These are phyloP conservation scores for Lamellibrachia luymesi DNA, from an alignment of 1,140 invertebrate species.

Conservation along the genomic window DNA sequence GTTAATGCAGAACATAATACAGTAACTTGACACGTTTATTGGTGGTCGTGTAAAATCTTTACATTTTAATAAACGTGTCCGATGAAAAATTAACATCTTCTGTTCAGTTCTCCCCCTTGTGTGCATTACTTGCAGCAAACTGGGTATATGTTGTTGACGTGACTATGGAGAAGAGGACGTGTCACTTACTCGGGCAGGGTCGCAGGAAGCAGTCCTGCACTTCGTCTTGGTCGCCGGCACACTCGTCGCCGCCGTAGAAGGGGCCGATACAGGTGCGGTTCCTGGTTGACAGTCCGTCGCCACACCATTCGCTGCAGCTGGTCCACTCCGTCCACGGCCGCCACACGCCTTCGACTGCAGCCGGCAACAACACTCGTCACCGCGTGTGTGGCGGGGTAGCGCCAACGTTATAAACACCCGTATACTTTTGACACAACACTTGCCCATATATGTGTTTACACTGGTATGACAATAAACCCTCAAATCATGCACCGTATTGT, in stretches of 20 bases:
- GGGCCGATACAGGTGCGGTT: constrained; percentile 18
- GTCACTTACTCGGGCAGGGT: constrained; percentile 7
- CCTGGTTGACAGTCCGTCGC: constrained; percentile 55
- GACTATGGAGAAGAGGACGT: background rate
- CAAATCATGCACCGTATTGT: too few species aligned
- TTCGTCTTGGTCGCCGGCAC: constrained; percentile 18
- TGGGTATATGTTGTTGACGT: background rate
- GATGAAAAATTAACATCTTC: too few species aligned
- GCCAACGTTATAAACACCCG: background rate
- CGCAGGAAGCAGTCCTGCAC: background rate
- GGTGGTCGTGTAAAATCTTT: too few species aligned
- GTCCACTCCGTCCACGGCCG: constrained; percentile 81
- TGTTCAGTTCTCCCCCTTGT: too few species aligned
- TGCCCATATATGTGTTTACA: background rate
- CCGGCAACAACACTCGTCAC: background rate
- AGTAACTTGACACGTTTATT: too few species aligned
- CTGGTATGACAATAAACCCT: background rate
- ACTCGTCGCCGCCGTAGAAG: constrained; percentile 20
- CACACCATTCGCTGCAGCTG: constrained; percentile 76
- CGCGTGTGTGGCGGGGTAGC: background rate
- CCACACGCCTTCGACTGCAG: constrained; percentile 67
- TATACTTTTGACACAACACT: background rate
- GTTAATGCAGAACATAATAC: too few species aligned
- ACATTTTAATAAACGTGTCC: too few species aligned
- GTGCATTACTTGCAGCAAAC: too few species aligned